Evolutionary conservation across 2,797 vertebrate species (phyloP), one percentile per base, ranked within the genome.

Genomic region (Peromyscus attwateri): DNA sequence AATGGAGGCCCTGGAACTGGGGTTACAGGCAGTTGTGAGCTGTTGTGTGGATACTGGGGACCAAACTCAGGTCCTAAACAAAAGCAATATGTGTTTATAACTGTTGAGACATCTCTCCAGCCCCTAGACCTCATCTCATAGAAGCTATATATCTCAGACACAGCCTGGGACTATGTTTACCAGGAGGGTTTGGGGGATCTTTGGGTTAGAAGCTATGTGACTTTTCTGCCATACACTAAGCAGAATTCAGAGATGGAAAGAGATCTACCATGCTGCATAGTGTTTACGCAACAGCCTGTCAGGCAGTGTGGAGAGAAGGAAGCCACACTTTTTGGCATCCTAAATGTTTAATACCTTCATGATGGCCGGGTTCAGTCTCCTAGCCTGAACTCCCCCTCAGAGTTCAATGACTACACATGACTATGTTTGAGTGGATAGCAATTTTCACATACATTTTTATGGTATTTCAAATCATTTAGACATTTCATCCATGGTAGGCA

Each of bases 401-500:
- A 62, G 4, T 13, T 57, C 13, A 3, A 14, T 43, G 2, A 89
- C 64, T 64, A 49, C 37, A 46, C 6, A 34, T 0, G 3, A 3
- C 55, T 0, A 0, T 49, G 10, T 49, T 12, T 21, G n/a, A 64
- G 70, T 29, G 6, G 37, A 8, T 3, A 40, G 13, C 3, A 7
- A 27, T 75, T 88, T 25, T 43, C 73, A 84, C n/a, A 55, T 1
- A 52, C 34, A 85, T 57, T 0, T 27, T 71, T 25, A 17, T 34
- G 2, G 9, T 68, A 60, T 21, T 43, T 27, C 75, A 62, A 62
- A 25, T 62, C 25, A 62, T 62, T 62, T 68, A 68, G 34, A 14
- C 6, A n/a, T 70, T n/a, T 70, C 16, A 17, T n/a, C 34, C 68
- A 68, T 70, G 66, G 31, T 70, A 70, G 6, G 68, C 16, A 70